phyloP scores from a whole-genome alignment of 2,888 invertebrate genomes.

The Camptogramma bilineatum region DNA sequence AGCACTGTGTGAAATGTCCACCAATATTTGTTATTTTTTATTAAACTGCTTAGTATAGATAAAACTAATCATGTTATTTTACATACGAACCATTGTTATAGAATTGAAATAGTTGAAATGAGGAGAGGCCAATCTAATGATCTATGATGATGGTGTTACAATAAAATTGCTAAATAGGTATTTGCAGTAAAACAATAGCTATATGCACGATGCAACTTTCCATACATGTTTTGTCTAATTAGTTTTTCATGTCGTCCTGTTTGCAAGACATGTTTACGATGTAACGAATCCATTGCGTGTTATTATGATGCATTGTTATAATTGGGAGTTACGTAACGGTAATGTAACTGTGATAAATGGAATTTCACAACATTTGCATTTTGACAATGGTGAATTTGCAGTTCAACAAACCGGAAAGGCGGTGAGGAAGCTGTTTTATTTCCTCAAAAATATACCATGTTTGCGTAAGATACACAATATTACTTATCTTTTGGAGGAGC shows the following conservation, averaged over 20 bases:
- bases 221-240: constrained; percentile 45
- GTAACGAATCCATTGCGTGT: constrained; percentile 60
- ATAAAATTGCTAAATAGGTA: constrained; percentile 16
- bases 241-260: constrained; percentile 55
- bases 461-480: not conserved
- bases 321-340: constrained; percentile 56
- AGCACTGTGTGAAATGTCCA: too few relatives aligned
- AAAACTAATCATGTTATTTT: too few relatives aligned
- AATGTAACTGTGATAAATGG: constrained; percentile 46
- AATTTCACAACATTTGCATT: constrained; percentile 31
- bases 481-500: too few relatives aligned
- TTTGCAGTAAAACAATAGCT: constrained; percentile 39
- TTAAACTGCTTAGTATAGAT: too few relatives aligned
- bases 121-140: not conserved
- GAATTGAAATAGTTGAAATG: not conserved
- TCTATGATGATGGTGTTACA: constrained; percentile 11
- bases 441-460: constrained; percentile 3
- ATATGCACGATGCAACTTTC: constrained; percentile 33
- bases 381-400: constrained; percentile 29
- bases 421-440: constrained; percentile 1
- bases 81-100: not conserved
- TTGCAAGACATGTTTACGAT: constrained; percentile 55
- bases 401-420: constrained; percentile 23
- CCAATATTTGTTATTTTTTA: too few relatives aligned
- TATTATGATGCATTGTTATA: constrained; percentile 54